Conservation (phyloP, 2,797 vertebrate genomes). For the Sarcophilus harrisii region DNA sequence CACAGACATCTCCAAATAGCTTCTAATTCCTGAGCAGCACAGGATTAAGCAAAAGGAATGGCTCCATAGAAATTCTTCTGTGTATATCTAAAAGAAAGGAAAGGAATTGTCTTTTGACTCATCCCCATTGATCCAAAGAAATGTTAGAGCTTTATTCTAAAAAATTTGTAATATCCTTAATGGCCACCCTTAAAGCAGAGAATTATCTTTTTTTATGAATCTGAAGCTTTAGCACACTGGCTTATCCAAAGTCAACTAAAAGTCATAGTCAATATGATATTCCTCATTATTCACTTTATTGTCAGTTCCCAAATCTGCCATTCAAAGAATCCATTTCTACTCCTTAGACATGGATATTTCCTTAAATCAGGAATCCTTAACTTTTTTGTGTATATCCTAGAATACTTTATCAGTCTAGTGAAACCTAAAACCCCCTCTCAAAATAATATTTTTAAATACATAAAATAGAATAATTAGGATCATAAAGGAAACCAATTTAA, state of each 20-base stretch:
- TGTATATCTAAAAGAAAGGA: not conserved
- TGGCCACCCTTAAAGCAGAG: not conserved
- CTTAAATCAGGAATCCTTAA: not conserved
- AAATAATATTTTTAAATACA: not conserved
- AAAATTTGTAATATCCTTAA: not conserved
- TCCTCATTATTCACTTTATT: not conserved
- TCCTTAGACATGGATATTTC: not conserved
- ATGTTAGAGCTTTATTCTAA: not conserved
- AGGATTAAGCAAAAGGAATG: not conserved
- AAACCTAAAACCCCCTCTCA: not conserved
- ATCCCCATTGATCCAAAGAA: not conserved
- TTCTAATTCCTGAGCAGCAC: not conserved
- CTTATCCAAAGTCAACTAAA: not conserved
- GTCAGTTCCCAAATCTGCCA: not conserved
- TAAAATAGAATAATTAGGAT: not conserved
- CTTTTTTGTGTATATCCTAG: not conserved
- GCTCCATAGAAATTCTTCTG: not conserved
- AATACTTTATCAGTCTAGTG: not conserved
- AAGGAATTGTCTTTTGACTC: not conserved
- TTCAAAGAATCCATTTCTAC: not conserved
- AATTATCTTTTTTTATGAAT: not conserved
- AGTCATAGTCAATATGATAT: not conserved
- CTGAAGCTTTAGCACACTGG: not conserved
- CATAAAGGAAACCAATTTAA: not conserved
- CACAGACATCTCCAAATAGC: not conserved